Evolutionary conservation across 2,888 invertebrate genomes (phyloP).

Genomic region (Papilio elwesi): DNA sequence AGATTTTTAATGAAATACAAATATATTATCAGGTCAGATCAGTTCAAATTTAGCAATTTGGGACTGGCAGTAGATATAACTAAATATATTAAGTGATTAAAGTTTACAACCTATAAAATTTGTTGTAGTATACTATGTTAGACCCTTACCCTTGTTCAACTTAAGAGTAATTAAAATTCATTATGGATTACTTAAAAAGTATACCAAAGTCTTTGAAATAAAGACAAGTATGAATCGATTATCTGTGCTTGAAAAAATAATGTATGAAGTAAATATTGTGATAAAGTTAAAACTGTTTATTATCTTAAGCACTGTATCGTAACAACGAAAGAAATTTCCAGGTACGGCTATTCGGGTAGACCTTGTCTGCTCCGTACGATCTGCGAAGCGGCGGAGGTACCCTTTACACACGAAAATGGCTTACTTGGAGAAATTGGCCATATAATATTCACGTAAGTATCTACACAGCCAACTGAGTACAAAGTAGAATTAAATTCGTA

Average conservation of each 20-base stretch:
- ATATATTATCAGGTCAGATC: no score
- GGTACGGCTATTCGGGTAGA: conserved; percentile 86
- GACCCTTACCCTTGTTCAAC: no score
- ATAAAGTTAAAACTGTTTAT: not conserved
- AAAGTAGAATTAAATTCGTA: conserved; percentile 29
- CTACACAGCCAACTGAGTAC: conserved; percentile 54
- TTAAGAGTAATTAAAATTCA: no score
- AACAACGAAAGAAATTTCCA: conserved; percentile 59
- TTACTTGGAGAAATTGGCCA: conserved; percentile 90
- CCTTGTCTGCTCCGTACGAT: conserved; percentile 89
- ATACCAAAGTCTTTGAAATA: not conserved
- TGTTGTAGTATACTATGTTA: no score
- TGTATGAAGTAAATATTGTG: not conserved
- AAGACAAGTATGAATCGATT: not conserved
- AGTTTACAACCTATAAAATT: no score
- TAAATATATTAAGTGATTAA: no score
- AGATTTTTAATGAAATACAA: not conserved
- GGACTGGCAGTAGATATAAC: no score
- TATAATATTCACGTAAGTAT: conserved; percentile 89
- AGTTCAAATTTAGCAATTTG: no score
- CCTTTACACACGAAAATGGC: conserved; percentile 88
- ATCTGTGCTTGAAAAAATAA: not conserved
- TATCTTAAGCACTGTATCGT: conserved; percentile 20
- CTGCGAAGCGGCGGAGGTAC: conserved; percentile 89
- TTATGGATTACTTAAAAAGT: no score